A percentile compares a stretch with the other conserved stretches of the same genome.
Conservation (phyloP, 2,113 vertebrate genomes). For the Xyrauchen texanus region DNA sequence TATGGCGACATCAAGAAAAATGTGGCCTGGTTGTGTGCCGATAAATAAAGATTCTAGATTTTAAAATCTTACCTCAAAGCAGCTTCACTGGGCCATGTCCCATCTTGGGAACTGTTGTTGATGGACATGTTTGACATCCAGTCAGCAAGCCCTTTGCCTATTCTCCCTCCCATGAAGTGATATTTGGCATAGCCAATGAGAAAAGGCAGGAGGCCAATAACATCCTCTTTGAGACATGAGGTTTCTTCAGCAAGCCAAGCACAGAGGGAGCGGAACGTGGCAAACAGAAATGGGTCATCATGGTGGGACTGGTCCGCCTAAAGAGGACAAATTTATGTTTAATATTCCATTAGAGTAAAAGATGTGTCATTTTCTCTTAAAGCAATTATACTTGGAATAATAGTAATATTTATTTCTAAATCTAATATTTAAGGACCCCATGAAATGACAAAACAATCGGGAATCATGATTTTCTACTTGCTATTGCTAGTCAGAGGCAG, state of each 20-base stretch:
- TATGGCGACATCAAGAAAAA: too few species aligned
- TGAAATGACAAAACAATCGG: too few species aligned
- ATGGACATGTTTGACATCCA: slow-evolving; percentile 76
- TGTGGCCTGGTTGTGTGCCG: too few species aligned
- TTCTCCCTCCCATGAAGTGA: slow-evolving; percentile 74
- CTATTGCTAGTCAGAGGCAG: too few species aligned
- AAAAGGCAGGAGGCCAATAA: slow-evolving; percentile 88
- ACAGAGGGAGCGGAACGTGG: slow-evolving; percentile 87
- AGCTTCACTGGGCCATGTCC: slow-evolving; percentile 75
- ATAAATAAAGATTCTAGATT: too few species aligned
- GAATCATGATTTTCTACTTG: too few species aligned
- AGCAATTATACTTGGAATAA: too few species aligned
- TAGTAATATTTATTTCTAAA: too few species aligned
- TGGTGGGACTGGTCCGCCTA: slow-evolving; percentile 82
- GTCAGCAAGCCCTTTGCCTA: slow-evolving; percentile 66
- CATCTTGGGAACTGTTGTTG: slow-evolving; percentile 54
- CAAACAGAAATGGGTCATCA: slow-evolving; percentile 89
- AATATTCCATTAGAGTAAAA: too few species aligned
- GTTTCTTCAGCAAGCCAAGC: slow-evolving; percentile 97
- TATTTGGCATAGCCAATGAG: slow-evolving; percentile 83
- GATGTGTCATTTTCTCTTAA: too few species aligned
- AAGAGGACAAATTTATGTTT: background rate
- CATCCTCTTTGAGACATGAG: slow-evolving; percentile 87
- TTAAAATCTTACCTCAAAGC: slow-evolving; percentile 78
- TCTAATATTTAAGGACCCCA: too few species aligned